Evolutionary conservation across 2,888 invertebrate species (phyloP).

Genomic region (Lepeophtheirus nordmannii): DNA sequence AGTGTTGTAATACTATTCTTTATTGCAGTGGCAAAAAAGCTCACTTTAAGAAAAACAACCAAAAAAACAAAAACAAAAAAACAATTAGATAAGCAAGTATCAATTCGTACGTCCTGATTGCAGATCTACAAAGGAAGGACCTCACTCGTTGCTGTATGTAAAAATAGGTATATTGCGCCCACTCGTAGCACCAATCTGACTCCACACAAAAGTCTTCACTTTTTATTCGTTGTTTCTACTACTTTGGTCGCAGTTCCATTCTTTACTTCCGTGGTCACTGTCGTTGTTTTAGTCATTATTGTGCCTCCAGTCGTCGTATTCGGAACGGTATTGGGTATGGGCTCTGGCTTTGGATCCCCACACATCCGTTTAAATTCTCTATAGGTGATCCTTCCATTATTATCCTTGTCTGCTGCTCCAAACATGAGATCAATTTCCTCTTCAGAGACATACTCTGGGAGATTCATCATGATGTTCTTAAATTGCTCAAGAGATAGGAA

Average conservation of each 20-base stretch:
- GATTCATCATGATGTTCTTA: conserved; percentile 16
- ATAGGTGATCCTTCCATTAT: conserved; percentile 15
- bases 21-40: too few relatives aligned
- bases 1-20: too few relatives aligned
- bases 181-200: too few relatives aligned
- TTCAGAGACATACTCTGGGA: conserved; percentile 12
- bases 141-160: too few relatives aligned
- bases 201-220: neutral
- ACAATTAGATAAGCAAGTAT: too few relatives aligned
- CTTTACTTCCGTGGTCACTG: neutral
- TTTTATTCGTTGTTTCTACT: neutral
- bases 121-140: too few relatives aligned
- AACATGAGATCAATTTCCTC: conserved; percentile 18
- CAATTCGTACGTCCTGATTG: too few relatives aligned
- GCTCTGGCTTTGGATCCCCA: conserved; percentile 1
- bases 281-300: neutral
- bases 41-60: too few relatives aligned
- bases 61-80: too few relatives aligned
- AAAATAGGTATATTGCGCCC: too few relatives aligned
- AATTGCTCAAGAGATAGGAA: conserved; percentile 10
- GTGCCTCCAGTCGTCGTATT: neutral
- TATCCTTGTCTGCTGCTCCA: conserved; percentile 14
- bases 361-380: conserved; percentile 19
- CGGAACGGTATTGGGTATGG: conserved; percentile 1
- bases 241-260: neutral